Evolutionary conservation across 2,797 vertebrate genomes (phyloP).

Genomic region (Crenichthys baileyi): DNA sequence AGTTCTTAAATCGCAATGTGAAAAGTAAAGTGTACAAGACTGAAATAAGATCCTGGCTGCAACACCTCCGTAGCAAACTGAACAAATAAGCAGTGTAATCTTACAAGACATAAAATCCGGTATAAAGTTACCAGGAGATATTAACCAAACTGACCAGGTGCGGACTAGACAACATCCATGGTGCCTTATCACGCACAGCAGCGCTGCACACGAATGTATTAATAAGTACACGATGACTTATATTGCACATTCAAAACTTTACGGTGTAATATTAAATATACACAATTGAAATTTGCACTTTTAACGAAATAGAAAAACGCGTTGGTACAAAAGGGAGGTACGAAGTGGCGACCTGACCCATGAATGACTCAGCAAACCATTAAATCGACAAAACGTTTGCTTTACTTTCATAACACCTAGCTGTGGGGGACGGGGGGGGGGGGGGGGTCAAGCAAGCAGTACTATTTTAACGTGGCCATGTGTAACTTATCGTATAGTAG

Average conservation of each 20-base stretch:
- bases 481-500: background rate
- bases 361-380: slow-evolving; percentile 65
- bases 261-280: too few species aligned
- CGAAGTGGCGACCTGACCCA: background rate
- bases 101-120: background rate
- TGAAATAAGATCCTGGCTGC: background rate
- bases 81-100: background rate
- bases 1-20: background rate
- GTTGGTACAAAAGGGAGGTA: background rate
- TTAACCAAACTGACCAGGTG: background rate
- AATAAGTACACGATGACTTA: background rate
- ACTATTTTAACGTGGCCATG: background rate
- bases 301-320: background rate
- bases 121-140: background rate
- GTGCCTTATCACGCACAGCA: background rate
- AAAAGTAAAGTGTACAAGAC: background rate
- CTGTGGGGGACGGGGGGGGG: background rate
- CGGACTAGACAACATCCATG: too few species aligned
- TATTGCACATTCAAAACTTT: background rate
- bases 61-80: background rate
- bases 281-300: background rate
- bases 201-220: background rate
- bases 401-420: background rate
- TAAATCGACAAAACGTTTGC: background rate
- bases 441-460: background rate